A percentile compares a stretch with the other conserved stretches of the same genome.
phyloP scores from a whole-genome alignment of 2,888 invertebrate species.

The Ichneumon xanthorius region DNA sequence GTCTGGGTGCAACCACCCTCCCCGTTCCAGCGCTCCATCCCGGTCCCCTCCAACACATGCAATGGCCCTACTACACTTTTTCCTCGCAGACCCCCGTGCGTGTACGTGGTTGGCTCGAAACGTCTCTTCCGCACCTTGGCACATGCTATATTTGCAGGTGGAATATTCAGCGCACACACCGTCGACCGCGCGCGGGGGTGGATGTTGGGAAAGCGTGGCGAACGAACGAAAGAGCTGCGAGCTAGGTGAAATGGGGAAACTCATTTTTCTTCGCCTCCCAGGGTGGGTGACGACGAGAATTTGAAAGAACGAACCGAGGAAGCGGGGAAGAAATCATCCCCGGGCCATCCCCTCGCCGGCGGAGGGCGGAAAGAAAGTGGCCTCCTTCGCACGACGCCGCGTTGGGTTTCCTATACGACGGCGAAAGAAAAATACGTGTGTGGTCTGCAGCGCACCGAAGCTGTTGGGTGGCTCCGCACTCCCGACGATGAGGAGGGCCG shows the following conservation, averaged over 20 bases:
- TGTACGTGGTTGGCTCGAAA: conserved; percentile 55
- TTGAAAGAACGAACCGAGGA: conserved; percentile 57
- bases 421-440: conserved; percentile 51
- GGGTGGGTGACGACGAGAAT: conserved; percentile 60
- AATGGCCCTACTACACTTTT: conserved; percentile 67
- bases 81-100: conserved; percentile 53
- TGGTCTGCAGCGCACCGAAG: conserved; percentile 12
- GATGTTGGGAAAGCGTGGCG: conserved; percentile 40
- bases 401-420: conserved; percentile 38
- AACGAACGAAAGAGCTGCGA: conserved; percentile 55
- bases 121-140: conserved; percentile 61
- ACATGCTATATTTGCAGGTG: conserved; percentile 64
- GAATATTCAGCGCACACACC: conserved; percentile 63
- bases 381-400: conserved; percentile 44
- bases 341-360: conserved; percentile 51
- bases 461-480: conserved; percentile 32
- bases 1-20: conserved; percentile 50
- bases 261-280: conserved; percentile 63
- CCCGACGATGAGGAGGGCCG: conserved; percentile 35
- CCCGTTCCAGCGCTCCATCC: conserved; percentile 57
- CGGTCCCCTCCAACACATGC: conserved; percentile 59
- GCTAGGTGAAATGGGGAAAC: conserved; percentile 64
- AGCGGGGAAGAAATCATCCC: conserved; percentile 67
- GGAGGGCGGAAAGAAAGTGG: conserved; percentile 64
- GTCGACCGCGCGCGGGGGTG: conserved; percentile 54